phyloP scores from a whole-genome alignment of 2,888 invertebrate genomes.

The Argyresthia goedartella region DNA sequence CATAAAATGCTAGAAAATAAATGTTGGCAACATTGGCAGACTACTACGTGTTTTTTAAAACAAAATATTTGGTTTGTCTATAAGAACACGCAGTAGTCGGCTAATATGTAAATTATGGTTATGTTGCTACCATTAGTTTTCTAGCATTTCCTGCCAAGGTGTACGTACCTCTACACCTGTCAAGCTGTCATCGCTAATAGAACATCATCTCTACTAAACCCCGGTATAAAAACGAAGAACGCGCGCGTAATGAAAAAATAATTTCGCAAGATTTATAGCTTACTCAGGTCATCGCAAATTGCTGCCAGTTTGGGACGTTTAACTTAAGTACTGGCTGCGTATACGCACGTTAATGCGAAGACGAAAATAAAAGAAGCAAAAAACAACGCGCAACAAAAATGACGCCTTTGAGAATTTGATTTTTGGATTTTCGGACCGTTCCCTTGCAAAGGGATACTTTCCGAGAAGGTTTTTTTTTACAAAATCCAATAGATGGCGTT shows the following conservation, averaged over 20 bases:
- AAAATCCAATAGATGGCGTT: too few species aligned
- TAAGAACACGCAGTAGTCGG: too few species aligned
- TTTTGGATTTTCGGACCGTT: background rate
- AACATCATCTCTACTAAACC: constrained; percentile 40
- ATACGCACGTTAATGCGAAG: constrained; percentile 22
- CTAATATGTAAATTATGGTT: too few species aligned
- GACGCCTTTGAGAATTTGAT: background rate
- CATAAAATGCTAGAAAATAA: too few species aligned
- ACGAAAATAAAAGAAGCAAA: background rate
- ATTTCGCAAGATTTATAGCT: constrained; percentile 66
- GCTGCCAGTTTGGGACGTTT: constrained; percentile 62
- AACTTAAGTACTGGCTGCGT: constrained; percentile 59
- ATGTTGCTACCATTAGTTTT: too few species aligned
- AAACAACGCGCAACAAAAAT: background rate
- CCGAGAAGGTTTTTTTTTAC: too few species aligned
- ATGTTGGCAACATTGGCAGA: too few species aligned
- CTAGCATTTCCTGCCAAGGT: too few species aligned
- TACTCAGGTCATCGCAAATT: constrained; percentile 60
- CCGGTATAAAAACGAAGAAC: constrained; percentile 16
- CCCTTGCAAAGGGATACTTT: too few species aligned
- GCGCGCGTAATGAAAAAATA: constrained; percentile 56
- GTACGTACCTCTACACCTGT: too few species aligned
- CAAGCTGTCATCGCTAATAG: constrained; percentile 37
- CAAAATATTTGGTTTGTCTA: too few species aligned
- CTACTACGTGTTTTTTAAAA: too few species aligned